Evolutionary conservation across 92 coral and sea anemone genomes (phyloP).

Genomic region (Chrysogorgia sp.): DNA sequence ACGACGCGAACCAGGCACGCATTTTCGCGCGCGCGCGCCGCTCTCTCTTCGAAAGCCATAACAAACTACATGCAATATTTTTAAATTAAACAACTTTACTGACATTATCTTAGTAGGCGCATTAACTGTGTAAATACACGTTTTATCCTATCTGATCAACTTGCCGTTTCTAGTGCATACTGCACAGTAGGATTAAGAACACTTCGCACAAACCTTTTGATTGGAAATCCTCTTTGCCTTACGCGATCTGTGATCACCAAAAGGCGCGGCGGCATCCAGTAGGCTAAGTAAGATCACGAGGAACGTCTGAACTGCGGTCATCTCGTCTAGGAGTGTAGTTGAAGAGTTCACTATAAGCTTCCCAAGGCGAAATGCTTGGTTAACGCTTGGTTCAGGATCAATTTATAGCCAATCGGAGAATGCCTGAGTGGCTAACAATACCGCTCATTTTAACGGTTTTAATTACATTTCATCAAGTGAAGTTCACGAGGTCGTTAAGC

Average conservation of each 20-base stretch:
- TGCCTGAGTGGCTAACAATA: background rate
- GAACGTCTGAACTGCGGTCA: conserved; percentile 4
- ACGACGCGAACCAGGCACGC: no score
- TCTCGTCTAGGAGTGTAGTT: background rate
- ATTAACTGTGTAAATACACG: conserved; percentile 22
- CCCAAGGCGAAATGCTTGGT: conserved; percentile 25
- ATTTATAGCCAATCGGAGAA: conserved; percentile 22
- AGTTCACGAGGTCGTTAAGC: conserved; percentile 28
- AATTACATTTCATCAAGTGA: conserved; percentile 35
- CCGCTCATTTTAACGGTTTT: conserved; percentile 31
- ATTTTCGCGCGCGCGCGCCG: background rate
- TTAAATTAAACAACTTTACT: conserved; percentile 11
- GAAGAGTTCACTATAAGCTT: background rate
- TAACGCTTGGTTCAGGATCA: background rate
- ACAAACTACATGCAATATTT: conserved; percentile 24
- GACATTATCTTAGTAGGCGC: background rate
- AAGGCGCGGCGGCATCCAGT: background rate
- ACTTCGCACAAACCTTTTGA: conserved; percentile 34
- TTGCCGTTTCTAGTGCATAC: conserved; percentile 1
- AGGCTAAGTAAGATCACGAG: background rate
- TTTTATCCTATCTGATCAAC: conserved; percentile 13
- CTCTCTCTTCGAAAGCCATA: conserved; percentile 8
- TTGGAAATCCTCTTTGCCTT: conserved; percentile 13
- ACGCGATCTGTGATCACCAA: background rate
- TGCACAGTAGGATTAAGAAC: conserved; percentile 36